These are phyloP conservation scores for Smittia aterrima DNA, from an alignment of 2,888 invertebrate species.

Conservation along the genomic window DNA sequence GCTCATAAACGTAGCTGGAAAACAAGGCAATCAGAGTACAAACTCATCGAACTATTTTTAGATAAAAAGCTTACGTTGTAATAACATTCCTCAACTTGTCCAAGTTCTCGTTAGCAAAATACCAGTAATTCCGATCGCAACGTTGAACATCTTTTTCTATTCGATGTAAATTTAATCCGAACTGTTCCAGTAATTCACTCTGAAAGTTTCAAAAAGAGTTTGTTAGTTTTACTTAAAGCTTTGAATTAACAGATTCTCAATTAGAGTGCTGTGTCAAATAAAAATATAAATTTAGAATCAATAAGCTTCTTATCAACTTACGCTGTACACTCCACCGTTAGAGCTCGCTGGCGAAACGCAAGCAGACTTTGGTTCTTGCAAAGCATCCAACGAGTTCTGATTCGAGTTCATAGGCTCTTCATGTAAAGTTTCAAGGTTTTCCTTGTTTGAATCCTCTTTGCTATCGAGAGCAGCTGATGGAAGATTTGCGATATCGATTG, in stretches of 20 bases:
- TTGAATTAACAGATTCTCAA: neutral
- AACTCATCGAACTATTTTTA: constrained; percentile 2
- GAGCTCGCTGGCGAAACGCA: constrained; percentile 86
- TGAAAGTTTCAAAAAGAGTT: constrained; percentile 52
- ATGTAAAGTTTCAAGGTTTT: constrained; percentile 53
- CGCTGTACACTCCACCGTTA: constrained; percentile 86
- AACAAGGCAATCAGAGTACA: neutral
- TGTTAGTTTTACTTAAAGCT: neutral
- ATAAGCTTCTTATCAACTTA: constrained; percentile 56
- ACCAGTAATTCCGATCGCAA: constrained; percentile 92
- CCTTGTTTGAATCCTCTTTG: constrained; percentile 43
- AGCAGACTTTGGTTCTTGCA: constrained; percentile 58
- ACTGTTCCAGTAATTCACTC: constrained; percentile 79
- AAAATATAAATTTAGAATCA: too few species aligned
- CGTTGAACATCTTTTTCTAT: constrained; percentile 96
- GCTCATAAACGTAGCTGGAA: constrained; percentile 91
- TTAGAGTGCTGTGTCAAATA: too few species aligned
- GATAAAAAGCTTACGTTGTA: constrained; percentile 74
- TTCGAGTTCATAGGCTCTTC: constrained; percentile 56
- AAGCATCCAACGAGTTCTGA: constrained; percentile 47
- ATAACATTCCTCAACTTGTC: constrained; percentile 92
- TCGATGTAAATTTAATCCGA: constrained; percentile 85
- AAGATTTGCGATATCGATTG: constrained; percentile 62
- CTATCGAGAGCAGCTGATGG: neutral
- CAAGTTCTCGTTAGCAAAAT: constrained; percentile 84